Evolutionary conservation across 2,113 vertebrate genomes (phyloP).

Genomic region (Tauraco erythrolophus): DNA sequence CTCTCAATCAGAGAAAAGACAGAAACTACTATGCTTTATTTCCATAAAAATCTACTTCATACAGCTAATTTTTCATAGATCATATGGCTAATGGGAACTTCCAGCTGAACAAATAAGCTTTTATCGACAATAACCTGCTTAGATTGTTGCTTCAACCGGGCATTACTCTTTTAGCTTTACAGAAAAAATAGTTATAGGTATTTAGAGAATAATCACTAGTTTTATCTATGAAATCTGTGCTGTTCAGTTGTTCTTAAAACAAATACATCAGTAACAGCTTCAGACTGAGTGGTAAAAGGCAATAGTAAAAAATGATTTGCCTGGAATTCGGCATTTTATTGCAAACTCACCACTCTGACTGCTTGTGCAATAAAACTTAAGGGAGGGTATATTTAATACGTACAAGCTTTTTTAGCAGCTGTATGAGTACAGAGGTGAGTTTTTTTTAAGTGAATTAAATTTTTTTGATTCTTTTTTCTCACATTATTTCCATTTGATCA

Average conservation of each 20-base stretch:
- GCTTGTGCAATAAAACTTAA: neutral
- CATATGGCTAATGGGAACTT: neutral
- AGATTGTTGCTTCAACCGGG: neutral
- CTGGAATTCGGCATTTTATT: neutral
- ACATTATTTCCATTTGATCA: neutral
- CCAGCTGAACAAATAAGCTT: neutral
- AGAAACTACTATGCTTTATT: neutral
- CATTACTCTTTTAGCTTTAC: neutral
- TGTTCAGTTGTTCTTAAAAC: neutral
- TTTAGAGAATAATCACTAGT: neutral
- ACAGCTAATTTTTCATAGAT: neutral
- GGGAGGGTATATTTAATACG: neutral
- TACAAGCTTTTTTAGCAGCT: neutral
- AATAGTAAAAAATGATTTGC: neutral
- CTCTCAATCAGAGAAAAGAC: neutral
- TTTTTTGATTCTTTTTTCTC: neutral
- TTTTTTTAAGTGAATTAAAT: neutral
- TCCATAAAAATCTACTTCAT: neutral
- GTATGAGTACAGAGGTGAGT: neutral
- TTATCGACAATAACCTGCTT: neutral
- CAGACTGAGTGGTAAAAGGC: neutral
- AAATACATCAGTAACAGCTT: neutral
- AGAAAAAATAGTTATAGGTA: neutral
- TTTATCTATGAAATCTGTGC: neutral
- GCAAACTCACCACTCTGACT: neutral